Evolutionary conservation across 2,888 invertebrate genomes (phyloP).

Genomic region (Caenorhabditis wallacei): DNA sequence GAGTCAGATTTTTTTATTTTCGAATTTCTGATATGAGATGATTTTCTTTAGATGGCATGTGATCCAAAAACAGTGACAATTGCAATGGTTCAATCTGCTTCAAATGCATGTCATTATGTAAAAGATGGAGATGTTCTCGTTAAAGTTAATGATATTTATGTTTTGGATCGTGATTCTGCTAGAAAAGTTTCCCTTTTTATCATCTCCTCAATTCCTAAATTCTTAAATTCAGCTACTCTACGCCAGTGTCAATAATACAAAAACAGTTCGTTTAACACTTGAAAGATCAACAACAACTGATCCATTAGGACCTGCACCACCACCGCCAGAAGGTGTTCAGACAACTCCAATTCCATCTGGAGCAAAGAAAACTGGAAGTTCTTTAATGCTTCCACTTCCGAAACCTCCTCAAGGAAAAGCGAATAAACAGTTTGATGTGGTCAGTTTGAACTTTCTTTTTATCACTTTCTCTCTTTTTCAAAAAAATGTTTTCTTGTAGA

Average conservation of each 20-base stretch:
- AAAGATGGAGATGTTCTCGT: conserved; percentile 73
- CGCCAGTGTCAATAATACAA: conserved; percentile 69
- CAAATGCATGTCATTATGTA: conserved; percentile 67
- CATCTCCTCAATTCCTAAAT: neutral
- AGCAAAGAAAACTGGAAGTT: conserved; percentile 40
- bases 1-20: conserved; percentile 41
- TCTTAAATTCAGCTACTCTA: conserved; percentile 58
- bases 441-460: conserved; percentile 31
- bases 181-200: conserved; percentile 42
- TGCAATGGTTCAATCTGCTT: conserved; percentile 72
- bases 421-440: conserved; percentile 63
- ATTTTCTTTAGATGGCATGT: conserved; percentile 64
- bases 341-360: conserved; percentile 43
- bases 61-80: conserved; percentile 69
- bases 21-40: neutral
- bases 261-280: conserved; percentile 70
- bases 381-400: conserved; percentile 40
- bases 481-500: conserved; percentile 42
- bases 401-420: conserved; percentile 62
- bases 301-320: conserved; percentile 64
- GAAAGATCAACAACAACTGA: conserved; percentile 63
- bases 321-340: conserved; percentile 50
- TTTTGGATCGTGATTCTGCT: conserved; percentile 69
- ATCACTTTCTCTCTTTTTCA: conserved; percentile 9
- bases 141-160: conserved; percentile 71